A percentile compares a stretch with the other conserved stretches of the same genome.
phyloP scores from a whole-genome alignment of 2,113 vertebrate species.

The Sorex fumeus region DNA sequence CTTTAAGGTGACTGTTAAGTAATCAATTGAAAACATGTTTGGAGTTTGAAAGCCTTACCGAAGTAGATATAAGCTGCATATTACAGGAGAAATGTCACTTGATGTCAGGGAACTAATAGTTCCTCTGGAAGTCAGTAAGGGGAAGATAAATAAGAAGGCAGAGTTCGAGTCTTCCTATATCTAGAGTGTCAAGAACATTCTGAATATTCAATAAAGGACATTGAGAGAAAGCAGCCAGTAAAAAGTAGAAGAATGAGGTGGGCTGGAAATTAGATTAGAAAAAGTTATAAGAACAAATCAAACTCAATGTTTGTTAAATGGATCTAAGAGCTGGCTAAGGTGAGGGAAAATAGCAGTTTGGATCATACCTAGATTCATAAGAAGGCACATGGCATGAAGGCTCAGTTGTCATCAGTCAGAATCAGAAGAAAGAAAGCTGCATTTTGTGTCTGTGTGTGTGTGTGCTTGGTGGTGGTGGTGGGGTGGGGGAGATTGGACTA shows the following conservation, averaged over 20 bases:
- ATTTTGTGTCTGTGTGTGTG: too few species aligned
- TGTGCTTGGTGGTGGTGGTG: too few species aligned
- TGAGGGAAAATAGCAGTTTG: too few species aligned
- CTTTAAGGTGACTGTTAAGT: not conserved
- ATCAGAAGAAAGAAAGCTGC: not conserved
- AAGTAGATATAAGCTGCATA: not conserved
- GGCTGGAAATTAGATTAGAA: not conserved
- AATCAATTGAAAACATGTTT: not conserved
- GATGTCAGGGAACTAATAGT: not conserved
- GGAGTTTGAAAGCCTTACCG: not conserved
- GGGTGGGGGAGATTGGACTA: too few species aligned
- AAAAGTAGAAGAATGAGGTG: not conserved
- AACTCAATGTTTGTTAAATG: not conserved
- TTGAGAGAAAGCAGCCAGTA: not conserved
- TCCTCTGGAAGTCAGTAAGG: not conserved
- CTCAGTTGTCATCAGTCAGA: not conserved
- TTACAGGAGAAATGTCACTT: not conserved
- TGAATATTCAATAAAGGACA: not conserved
- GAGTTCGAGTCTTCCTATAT: not conserved
- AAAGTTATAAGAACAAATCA: not conserved
- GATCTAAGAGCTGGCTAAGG: not conserved
- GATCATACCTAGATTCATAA: too few species aligned
- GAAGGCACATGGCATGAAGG: not conserved
- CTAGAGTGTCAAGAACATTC: not conserved
- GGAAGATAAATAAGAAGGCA: not conserved